Base-by-base conservation (phyloP, 2,113 vertebrate species). In the Eretmochelys imbricata region DNA sequence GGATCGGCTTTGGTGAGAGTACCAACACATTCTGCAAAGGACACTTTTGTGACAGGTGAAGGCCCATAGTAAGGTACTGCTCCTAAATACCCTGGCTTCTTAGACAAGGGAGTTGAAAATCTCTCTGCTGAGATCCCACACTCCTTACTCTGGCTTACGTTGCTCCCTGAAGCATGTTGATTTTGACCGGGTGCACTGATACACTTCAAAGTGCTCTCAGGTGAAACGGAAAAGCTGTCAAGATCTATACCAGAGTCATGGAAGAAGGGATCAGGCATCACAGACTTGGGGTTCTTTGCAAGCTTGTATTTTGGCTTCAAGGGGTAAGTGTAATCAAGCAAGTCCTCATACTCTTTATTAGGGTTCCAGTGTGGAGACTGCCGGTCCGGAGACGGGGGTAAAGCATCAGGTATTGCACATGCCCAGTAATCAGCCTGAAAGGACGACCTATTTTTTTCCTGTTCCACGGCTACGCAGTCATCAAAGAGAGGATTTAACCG, bases 241-340 rank as follows among this genome's bases (percentile, higher is more conserved):
- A 99, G 92, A 78, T 98, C 99, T 85, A 99, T 97, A 19, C 99
- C 99, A 0, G 99, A 99, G 97, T 99, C 99, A 1, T 99, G 98
- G 29, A 99, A 81, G 80, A 98, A 90, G 17, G 97, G 94, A 38
- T 99, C 98, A 0, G 91, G 92, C n/a, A 93, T 16, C 1, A 69
- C 89, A 80, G 94, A 90, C 35, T 96, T 96, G 24, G 78, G 72
- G 53, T 88, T 87, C 93, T 98, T 98, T 75, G 82, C 94, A 92
- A 96, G 91, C 59, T 22, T 93, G 85, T 98, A 96, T 51, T 97
- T 98, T 1, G 99, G 98, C 97, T 98, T 99, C 75, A 99, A 94
- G 0, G 99, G 99, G 80, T 99, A 99, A 5, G 99, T 99, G 29
- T 99, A 99, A 96, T 99, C 99, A 80, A 99, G 98, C 91, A 99